phyloP scores from a whole-genome alignment of 2,888 invertebrate genomes.

The Pegoplata infirma region DNA sequence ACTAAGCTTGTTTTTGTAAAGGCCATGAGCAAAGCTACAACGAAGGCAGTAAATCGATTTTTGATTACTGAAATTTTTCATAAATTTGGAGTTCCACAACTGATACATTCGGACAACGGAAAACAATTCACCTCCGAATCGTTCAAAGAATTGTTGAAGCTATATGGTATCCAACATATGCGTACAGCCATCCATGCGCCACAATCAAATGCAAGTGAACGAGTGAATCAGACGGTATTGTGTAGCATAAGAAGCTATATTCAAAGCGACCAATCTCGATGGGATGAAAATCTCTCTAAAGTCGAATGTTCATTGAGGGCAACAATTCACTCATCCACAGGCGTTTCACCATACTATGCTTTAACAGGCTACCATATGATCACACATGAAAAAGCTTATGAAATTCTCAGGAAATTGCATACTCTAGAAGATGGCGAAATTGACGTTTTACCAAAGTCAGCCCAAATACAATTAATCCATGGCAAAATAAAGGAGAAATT shows the following conservation, averaged over 20 bases:
- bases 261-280: neutral
- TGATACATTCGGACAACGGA: constrained; percentile 66
- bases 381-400: neutral
- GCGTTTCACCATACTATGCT: neutral
- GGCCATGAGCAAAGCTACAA: constrained; percentile 8
- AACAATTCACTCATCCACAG: neutral
- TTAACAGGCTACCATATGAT: neutral
- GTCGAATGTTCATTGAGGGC: neutral
- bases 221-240: neutral
- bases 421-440: neutral
- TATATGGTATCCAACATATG: too few species aligned
- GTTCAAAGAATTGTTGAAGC: too few species aligned
- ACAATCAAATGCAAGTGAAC: too few species aligned
- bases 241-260: constrained; percentile 2
- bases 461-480: neutral
- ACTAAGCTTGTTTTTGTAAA: constrained; percentile 48
- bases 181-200: too few species aligned
- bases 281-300: constrained; percentile 1
- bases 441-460: neutral
- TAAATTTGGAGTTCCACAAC: constrained; percentile 63
- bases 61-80: too few species aligned
- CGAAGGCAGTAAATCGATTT: constrained; percentile 14
- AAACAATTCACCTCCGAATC: constrained; percentile 58
- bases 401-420: neutral
- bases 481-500: neutral